A percentile compares a stretch with the other conserved stretches of the same genome.
phyloP scores from a whole-genome alignment of 2,113 vertebrate genomes.

The Takifugu flavidus region DNA sequence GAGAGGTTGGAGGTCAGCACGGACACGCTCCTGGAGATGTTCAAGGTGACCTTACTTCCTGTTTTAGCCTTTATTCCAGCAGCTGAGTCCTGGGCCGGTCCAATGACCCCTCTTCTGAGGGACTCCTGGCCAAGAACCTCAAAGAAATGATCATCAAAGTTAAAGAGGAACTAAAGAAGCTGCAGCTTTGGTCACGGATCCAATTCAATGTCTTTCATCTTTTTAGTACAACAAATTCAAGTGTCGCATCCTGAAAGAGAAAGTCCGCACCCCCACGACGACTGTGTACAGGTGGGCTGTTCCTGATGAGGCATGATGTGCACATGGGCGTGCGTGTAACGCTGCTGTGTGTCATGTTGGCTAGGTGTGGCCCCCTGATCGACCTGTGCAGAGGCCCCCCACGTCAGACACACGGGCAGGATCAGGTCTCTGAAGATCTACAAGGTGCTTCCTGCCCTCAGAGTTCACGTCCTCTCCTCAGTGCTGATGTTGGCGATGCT shows the following conservation, averaged over 20 bases:
- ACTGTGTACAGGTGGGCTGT: slow-evolving; percentile 89
- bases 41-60: slow-evolving; percentile 81
- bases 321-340: no score
- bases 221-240: slow-evolving; percentile 98
- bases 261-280: slow-evolving; percentile 92
- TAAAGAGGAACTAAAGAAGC: no score
- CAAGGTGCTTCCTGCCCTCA: slow-evolving; percentile 74
- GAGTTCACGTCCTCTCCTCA: no score
- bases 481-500: no score
- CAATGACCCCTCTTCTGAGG: no score
- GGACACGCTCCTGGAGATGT: slow-evolving; percentile 92
- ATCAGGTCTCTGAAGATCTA: slow-evolving; percentile 95
- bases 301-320: neutral
- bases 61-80: neutral
- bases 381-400: slow-evolving; percentile 95
- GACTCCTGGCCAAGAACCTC: no score
- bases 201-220: slow-evolving; percentile 7
- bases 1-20: slow-evolving; percentile 95
- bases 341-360: neutral
- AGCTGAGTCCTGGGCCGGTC: no score
- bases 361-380: slow-evolving; percentile 92
- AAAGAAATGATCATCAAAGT: no score
- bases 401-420: slow-evolving; percentile 95
- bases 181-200: no score
- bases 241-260: slow-evolving; percentile 95